Evolutionary conservation across 2,888 invertebrate species (phyloP).

Genomic region (Mythimna pallens): DNA sequence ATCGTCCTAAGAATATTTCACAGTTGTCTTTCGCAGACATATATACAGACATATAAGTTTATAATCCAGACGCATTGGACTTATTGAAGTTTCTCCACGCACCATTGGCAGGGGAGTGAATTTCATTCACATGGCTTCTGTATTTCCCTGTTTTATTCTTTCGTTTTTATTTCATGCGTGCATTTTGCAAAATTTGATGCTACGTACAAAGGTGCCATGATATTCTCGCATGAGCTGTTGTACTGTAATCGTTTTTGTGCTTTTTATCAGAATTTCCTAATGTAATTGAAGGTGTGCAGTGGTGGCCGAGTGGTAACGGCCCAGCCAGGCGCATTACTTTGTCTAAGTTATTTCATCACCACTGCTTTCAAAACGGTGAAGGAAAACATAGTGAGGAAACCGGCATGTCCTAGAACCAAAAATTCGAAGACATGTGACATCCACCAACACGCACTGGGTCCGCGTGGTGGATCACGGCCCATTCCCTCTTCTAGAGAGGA

Average conservation of each 20-base stretch:
- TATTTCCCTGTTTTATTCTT: conserved; percentile 75
- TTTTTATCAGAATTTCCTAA: neutral
- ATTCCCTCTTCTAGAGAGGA: no score
- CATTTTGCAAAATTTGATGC: conserved; percentile 38
- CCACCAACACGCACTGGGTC: no score
- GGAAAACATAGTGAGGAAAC: no score
- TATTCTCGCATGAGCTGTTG: neutral
- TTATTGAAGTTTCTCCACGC: conserved; percentile 77
- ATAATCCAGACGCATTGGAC: conserved; percentile 81
- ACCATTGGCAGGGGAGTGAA: conserved; percentile 80
- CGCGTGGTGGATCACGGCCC: no score
- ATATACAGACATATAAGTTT: conserved; percentile 71
- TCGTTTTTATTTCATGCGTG: conserved; percentile 45
- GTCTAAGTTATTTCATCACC: no score
- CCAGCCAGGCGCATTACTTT: no score
- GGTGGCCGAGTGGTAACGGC: no score
- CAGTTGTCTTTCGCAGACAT: conserved; percentile 54
- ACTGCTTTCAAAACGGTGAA: no score
- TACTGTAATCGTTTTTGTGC: neutral
- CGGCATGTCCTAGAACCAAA: no score
- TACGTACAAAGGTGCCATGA: neutral
- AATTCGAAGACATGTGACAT: no score
- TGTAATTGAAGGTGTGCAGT: no score
- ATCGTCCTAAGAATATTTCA: conserved; percentile 45
- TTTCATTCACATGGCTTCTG: conserved; percentile 79